Evolutionary conservation across 2,888 invertebrate genomes (phyloP).

Genomic region (Xestoiulus laeticollis): DNA sequence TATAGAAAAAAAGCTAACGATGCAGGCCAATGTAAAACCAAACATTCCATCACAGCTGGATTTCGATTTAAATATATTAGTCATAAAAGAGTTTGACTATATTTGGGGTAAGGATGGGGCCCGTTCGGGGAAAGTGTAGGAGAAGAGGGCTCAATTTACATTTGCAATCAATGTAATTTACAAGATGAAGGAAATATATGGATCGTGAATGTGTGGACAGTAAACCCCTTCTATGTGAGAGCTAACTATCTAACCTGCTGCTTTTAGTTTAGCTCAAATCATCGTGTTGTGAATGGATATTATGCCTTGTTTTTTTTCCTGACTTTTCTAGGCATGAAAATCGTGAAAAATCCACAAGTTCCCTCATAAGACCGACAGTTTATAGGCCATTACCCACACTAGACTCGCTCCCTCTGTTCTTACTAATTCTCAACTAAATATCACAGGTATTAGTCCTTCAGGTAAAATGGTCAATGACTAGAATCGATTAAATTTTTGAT

Average conservation of each 20-base stretch:
- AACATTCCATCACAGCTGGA: neutral
- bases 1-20: too few relatives aligned
- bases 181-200: neutral
- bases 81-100: neutral
- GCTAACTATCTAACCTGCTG: neutral
- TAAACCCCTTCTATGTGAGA: neutral
- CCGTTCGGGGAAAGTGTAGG: neutral
- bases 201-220: neutral
- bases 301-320: neutral
- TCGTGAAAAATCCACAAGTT: neutral
- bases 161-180: neutral
- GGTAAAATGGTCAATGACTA: constrained; percentile 41
- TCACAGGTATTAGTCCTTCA: constrained; percentile 39
- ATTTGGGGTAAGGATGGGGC: neutral
- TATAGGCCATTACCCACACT: neutral
- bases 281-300: neutral
- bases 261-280: neutral
- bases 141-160: neutral
- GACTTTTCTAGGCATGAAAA: constrained; percentile 1
- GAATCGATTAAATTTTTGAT: constrained; percentile 30
- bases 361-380: neutral
- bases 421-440: constrained; percentile 23
- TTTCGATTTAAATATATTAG: neutral
- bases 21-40: neutral
- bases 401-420: neutral